phyloP scores from a whole-genome alignment of 37 sponge, comb jelly and placozoan genomes.

The Tethya wilhelma region DNA sequence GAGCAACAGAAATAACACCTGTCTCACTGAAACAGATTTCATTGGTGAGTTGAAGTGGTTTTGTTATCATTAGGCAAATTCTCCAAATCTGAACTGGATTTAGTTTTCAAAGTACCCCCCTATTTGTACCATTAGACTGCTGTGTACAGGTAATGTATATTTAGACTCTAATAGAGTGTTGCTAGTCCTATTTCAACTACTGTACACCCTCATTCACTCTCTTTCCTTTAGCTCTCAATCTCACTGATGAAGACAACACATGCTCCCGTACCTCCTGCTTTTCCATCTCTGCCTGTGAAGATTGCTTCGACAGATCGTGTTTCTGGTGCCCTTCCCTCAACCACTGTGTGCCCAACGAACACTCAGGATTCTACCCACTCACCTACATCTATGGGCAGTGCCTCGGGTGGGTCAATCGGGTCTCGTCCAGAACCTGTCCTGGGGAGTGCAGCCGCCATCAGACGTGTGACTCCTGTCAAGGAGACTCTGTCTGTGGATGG shows the following conservation, averaged over 20 bases:
- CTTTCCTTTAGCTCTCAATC: not conserved
- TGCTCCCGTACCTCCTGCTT: conserved; percentile 17
- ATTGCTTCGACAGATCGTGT: conserved; percentile 37
- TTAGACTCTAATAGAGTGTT: too few relatives aligned
- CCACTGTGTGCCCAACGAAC: conserved; percentile 40
- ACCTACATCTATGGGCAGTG: conserved; percentile 77
- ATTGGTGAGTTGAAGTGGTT: too few relatives aligned
- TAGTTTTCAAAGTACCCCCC: too few relatives aligned
- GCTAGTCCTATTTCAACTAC: too few relatives aligned
- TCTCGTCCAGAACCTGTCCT: not conserved
- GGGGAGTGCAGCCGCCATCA: conserved; percentile 17
- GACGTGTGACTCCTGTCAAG: conserved; percentile 53
- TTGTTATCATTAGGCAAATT: too few relatives aligned
- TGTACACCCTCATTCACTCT: too few relatives aligned
- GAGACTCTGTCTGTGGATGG: conserved; percentile 74
- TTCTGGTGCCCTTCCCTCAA: conserved; percentile 79
- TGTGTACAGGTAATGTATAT: too few relatives aligned
- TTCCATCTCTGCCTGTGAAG: conserved; percentile 16
- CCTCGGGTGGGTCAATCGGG: conserved; percentile 40
- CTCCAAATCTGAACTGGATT: too few relatives aligned
- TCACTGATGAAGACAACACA: not conserved
- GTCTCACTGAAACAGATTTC: too few relatives aligned
- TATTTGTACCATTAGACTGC: too few relatives aligned
- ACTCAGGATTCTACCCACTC: conserved; percentile 40
- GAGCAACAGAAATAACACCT: too few relatives aligned